Evolutionary conservation across 1,140 invertebrate species (phyloP), one percentile per base, ranked within the genome.

Genomic region (Laupala kohalensis): DNA sequence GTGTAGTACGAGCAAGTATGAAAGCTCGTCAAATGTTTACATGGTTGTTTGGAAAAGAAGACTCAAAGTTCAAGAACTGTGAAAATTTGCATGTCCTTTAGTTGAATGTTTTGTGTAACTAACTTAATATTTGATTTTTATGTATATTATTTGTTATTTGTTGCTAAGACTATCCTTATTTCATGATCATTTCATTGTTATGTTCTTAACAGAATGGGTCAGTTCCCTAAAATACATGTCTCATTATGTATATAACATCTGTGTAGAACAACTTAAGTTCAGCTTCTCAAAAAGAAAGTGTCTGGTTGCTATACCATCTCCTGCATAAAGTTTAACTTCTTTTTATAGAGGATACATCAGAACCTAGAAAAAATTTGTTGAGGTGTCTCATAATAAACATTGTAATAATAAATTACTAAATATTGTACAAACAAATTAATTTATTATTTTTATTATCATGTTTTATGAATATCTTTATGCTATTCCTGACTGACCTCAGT

Each of bases 61-160:
- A 94, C 80, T 88, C 91, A 64, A 94, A 94, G 81, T 93, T 93
- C 81, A 94, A 93, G 81, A 92, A 93, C 80, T 94, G 92, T 83
- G 92, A 94, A 83, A 94, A 94, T 76, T 83, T 94, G 62, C 88
- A 93, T 77, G 90, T 93, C 75, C 84, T 93, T 75, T 92, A 88
- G 87, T 79, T 53, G 9, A 53, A 19, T 53, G 9, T 13, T 53
- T 19, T 13, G 9, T 53, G 4, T 53, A 13, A 53, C 37, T 53
- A 53, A 53, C 37, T 13, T 53, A 53, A 53, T 13, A 53, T 53
- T 53, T 53, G 37, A 53, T 13, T 9, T 53, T 53, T 53, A 9
- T 19, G 37, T 13, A 9, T 53, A 53, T 0, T 53, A 13, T 13
- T 19, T 53, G 37, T 53, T 19, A 53, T 19, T 53, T 9, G 9